phyloP scores from a whole-genome alignment of 2,113 vertebrate genomes.

The Zosterops hypoxanthus region DNA sequence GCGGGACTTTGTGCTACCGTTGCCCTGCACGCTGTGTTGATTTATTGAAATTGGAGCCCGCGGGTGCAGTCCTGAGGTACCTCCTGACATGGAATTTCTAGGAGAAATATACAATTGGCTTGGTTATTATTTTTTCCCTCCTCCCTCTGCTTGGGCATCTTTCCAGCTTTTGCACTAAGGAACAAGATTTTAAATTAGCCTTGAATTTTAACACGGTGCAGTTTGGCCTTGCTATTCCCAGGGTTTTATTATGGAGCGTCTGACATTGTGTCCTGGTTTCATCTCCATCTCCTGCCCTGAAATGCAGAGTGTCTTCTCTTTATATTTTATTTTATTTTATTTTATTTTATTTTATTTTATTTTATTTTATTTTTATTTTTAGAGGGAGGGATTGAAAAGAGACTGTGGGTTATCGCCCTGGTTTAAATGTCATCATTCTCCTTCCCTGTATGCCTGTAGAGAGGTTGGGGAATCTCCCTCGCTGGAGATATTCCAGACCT shows the following conservation, averaged over 20 bases:
- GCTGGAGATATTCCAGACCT: not conserved
- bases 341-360: too few relatives aligned
- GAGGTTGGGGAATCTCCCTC: not conserved
- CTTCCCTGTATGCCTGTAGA: not conserved
- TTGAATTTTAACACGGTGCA: not conserved
- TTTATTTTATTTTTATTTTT: not conserved
- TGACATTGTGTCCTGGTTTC: not conserved
- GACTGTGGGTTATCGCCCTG: not conserved
- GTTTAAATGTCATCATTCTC: not conserved
- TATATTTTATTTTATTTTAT: not conserved
- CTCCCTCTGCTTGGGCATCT: conserved; percentile 9
- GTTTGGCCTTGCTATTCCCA: not conserved
- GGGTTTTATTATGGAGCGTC: not conserved
- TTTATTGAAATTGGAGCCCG: conserved; percentile 84
- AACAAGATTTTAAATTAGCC: conserved; percentile 61
- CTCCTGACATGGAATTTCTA: conserved; percentile 74
- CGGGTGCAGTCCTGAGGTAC: conserved; percentile 74
- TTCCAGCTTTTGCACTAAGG: conserved; percentile 73
- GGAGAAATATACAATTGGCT: conserved; percentile 79
- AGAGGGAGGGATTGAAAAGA: not conserved
- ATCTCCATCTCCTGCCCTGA: not conserved
- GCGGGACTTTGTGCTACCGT: conserved; percentile 64
- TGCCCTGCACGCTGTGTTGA: conserved; percentile 70
- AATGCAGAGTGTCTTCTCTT: not conserved
- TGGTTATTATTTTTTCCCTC: conserved; percentile 54